Percentiles rank a stretch among this genome's conserved stretches.
phyloP scores from a whole-genome alignment of 2,888 invertebrate genomes.

The Apamea monoglypha region DNA sequence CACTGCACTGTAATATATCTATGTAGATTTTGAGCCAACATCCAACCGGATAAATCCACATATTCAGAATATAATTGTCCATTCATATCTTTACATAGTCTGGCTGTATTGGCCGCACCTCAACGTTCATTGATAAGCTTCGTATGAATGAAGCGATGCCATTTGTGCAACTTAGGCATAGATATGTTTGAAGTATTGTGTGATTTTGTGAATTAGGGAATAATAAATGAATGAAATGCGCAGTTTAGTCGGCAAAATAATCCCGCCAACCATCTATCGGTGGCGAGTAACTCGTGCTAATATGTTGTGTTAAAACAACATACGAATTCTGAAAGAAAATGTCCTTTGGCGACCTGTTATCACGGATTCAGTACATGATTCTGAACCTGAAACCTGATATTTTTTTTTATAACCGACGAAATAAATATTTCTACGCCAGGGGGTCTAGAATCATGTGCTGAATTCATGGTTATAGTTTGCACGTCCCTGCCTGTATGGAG shows the following conservation, averaged over 20 bases:
- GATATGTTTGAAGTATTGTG: background rate
- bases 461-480: no score
- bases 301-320: background rate
- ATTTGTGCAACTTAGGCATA: conserved; percentile 4
- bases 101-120: conserved; percentile 27
- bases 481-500: background rate
- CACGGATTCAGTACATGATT: no score
- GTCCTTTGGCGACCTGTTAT: no score
- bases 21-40: background rate
- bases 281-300: background rate
- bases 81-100: conserved; percentile 2
- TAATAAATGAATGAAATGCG: background rate
- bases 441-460: no score
- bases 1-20: background rate
- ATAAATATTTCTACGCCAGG: no score
- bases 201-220: background rate
- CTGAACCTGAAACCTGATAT: no score
- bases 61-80: conserved; percentile 11
- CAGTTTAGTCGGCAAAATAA: background rate
- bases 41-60: conserved; percentile 8
- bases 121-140: conserved; percentile 13
- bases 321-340: background rate
- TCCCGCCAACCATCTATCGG: no score
- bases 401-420: no score
- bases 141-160: conserved; percentile 2